These are phyloP conservation scores for Catostomus latipinnis DNA, from an alignment of 2,797 vertebrate genomes.

Conservation along the genomic window DNA sequence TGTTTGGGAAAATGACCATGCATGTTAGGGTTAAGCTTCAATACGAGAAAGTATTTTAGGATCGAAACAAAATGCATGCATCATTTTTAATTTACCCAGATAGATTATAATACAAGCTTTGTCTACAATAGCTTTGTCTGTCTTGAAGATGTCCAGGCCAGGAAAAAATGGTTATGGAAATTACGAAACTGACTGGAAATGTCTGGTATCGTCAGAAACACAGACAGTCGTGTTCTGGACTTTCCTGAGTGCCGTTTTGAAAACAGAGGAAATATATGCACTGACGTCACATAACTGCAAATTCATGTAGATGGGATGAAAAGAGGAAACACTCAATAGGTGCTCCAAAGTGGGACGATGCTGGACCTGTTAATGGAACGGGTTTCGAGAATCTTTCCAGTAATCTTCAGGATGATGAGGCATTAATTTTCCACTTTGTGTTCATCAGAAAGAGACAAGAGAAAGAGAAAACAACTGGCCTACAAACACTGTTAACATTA, in stretches of 20 bases:
- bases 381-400: conserved; percentile 13
- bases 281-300: background rate
- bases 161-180: conserved; percentile 7
- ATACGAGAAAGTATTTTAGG: no score
- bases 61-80: background rate
- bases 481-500: background rate
- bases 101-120: background rate
- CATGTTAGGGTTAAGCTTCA: no score
- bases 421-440: conserved; percentile 7
- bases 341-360: background rate
- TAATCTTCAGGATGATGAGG: conserved; percentile 7
- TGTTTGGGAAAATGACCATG: no score
- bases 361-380: conserved; percentile 1
- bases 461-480: conserved; percentile 2
- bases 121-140: background rate
- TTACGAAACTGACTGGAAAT: conserved; percentile 19
- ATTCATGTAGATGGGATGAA: conserved; percentile 18
- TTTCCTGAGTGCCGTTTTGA: conserved; percentile 1
- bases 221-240: background rate
- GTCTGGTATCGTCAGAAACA: conserved; percentile 15
- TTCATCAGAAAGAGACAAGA: conserved; percentile 21
- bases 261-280: conserved; percentile 5
- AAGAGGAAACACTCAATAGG: conserved; percentile 9
- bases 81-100: background rate
- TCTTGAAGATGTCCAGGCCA: conserved; percentile 5